Evolutionary conservation across 2,888 invertebrate species (phyloP), one percentile per base, ranked within the genome.

Genomic region (Ochlodes sylvanus): DNA sequence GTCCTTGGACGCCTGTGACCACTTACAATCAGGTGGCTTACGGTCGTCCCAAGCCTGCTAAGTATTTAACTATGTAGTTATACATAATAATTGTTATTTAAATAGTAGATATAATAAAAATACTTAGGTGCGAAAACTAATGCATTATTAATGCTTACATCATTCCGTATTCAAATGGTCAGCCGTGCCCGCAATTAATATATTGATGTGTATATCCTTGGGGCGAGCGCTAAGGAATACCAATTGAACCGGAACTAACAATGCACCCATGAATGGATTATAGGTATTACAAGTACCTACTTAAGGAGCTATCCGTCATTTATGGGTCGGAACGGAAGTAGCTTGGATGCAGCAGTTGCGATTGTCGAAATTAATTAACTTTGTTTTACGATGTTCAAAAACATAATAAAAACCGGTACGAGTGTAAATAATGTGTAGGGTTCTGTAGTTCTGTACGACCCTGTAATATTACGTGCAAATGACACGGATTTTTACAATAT

Each of bases 151-250:
- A 61, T 21, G 60, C 32, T 15, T 47, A 17, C 47, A 47, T 61
- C 32, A 54, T 54, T 61, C 27, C 47, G 17, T 61, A 61, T 47
- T 61, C 47, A 32, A 14, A 32, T 15, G 44, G 21, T 27, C 41
- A 44, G 60, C 9, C 47, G 27, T 47, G 60, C 15, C 2, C 17
- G 60, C 7, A 47, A 47, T 32, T 32, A 61, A 47, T 61, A 61
- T 47, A 61, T 61, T 17, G 60, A 61, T 47, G 47, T 7, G 32
- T 47, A 44, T 64, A 70, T 65, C 68, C 58, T 32, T 54, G 61
- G 34, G 44, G 38, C 54, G 21, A 69, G 63, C 60, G n/a, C 27
- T 12, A 12, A 41, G 50, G 69, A 70, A 69, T 70, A 63, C 19
- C 34, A 70, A 70, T 67, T 55, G 17, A 19, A 41, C 17, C 57